Conservation (phyloP, 2,113 vertebrate genomes). For the Chrysochloris asiatica region DNA sequence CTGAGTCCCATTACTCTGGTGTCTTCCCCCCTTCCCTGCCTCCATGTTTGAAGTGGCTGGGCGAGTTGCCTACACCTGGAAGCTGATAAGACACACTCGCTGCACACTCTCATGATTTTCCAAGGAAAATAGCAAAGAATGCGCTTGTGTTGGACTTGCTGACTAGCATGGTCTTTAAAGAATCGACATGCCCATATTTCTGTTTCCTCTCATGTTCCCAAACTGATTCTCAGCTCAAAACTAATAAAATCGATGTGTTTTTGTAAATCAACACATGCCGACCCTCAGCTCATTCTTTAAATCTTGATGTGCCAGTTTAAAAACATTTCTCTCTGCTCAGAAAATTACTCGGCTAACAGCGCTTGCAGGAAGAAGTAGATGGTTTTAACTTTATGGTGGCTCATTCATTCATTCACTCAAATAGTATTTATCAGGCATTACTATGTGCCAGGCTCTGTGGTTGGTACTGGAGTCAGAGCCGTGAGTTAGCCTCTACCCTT, state of each 20-base stretch:
- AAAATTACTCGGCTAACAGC: not conserved
- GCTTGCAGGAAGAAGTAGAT: conserved; percentile 15
- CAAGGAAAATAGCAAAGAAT: conserved; percentile 70
- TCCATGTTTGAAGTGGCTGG: conserved; percentile 65
- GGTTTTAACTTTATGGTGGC: not conserved
- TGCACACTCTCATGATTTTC: conserved; percentile 55
- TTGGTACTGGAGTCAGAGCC: not conserved
- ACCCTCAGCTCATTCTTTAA: conserved; percentile 44
- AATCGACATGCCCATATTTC: conserved; percentile 47
- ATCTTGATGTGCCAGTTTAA: conserved; percentile 39
- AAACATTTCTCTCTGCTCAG: conserved; percentile 5
- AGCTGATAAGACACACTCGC: conserved; percentile 59
- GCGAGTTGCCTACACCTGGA: conserved; percentile 64
- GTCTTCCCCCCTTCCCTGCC: not conserved
- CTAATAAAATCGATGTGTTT: conserved; percentile 57
- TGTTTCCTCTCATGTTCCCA: conserved; percentile 56
- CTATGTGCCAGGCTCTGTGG: not conserved
- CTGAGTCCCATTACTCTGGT: not conserved
- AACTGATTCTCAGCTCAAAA: conserved; percentile 60
- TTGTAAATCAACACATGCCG: conserved; percentile 60
- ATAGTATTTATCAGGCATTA: not conserved
- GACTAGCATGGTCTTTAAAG: conserved; percentile 52
- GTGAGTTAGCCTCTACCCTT: not conserved
- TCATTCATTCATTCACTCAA: not conserved
- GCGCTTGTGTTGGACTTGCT: conserved; percentile 18